phyloP scores from a whole-genome alignment of 2,113 vertebrate species.

The Pachycephala philippinensis region DNA sequence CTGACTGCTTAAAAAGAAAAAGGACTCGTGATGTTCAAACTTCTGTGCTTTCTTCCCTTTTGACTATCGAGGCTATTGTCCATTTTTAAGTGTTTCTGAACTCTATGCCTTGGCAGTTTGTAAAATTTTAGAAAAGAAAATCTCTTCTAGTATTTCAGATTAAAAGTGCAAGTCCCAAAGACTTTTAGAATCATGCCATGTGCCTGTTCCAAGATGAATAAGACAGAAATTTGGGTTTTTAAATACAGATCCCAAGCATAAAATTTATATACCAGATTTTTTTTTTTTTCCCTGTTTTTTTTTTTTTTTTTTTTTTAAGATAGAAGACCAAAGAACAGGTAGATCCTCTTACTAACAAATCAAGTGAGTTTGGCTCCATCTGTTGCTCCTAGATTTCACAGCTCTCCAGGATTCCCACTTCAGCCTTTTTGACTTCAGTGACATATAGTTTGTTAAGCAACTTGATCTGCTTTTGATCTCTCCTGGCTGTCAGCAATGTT shows the following conservation, averaged over 20 bases:
- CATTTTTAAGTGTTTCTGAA: background rate
- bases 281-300: background rate
- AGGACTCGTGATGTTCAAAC: background rate
- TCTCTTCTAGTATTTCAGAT: background rate
- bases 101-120: background rate
- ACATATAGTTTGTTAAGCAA: constrained; percentile 65
- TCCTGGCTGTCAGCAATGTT: constrained; percentile 56
- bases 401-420: constrained; percentile 41
- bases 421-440: constrained; percentile 42
- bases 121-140: background rate
- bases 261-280: background rate
- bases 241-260: background rate
- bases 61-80: background rate
- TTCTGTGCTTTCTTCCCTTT: background rate
- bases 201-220: background rate
- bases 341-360: constrained; percentile 17
- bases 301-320: background rate
- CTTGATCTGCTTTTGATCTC: constrained; percentile 74
- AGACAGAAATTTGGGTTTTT: background rate
- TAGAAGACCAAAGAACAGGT: background rate
- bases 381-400: constrained; percentile 45
- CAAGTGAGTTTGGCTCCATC: constrained; percentile 21
- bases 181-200: background rate
- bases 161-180: background rate
- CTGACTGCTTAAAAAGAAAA: background rate